phyloP scores from a whole-genome alignment of 2,888 invertebrate genomes.

The Aromia moschata region DNA sequence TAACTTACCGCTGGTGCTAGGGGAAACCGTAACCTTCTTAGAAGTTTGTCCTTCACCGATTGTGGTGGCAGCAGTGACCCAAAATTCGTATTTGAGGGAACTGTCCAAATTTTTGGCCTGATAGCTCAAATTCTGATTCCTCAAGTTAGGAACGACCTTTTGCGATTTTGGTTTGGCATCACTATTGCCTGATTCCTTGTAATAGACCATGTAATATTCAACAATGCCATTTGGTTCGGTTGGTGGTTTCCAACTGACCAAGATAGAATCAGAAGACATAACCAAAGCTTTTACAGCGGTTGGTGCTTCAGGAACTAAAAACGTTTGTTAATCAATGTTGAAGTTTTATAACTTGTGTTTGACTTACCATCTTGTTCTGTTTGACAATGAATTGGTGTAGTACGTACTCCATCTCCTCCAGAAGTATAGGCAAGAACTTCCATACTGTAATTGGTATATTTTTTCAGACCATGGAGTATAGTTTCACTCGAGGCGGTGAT shows the following conservation, averaged over 20 bases:
- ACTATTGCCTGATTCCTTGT: constrained; percentile 66
- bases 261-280: constrained; percentile 89
- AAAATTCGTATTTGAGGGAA: constrained; percentile 88
- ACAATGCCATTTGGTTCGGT: constrained; percentile 92
- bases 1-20: constrained; percentile 78
- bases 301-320: constrained; percentile 94
- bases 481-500: constrained; percentile 93
- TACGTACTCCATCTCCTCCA: constrained; percentile 93
- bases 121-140: constrained; percentile 73
- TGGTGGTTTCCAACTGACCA: constrained; percentile 94
- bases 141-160: constrained; percentile 82
- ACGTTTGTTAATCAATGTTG: too few relatives aligned
- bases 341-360: too few relatives aligned
- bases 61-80: constrained; percentile 93
- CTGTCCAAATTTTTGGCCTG: constrained; percentile 85
- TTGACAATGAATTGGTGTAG: constrained; percentile 88
- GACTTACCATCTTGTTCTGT: constrained; percentile 92
- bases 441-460: constrained; percentile 97
- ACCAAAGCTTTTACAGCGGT: constrained; percentile 92
- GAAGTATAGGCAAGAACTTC: constrained; percentile 95
- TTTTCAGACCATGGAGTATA: constrained; percentile 91
- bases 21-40: constrained; percentile 85
- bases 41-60: constrained; percentile 95
- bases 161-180: constrained; percentile 73
- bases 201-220: constrained; percentile 92